Evolutionary conservation across 2,888 invertebrate species (phyloP).

Genomic region (Tetragonula carbonaria): DNA sequence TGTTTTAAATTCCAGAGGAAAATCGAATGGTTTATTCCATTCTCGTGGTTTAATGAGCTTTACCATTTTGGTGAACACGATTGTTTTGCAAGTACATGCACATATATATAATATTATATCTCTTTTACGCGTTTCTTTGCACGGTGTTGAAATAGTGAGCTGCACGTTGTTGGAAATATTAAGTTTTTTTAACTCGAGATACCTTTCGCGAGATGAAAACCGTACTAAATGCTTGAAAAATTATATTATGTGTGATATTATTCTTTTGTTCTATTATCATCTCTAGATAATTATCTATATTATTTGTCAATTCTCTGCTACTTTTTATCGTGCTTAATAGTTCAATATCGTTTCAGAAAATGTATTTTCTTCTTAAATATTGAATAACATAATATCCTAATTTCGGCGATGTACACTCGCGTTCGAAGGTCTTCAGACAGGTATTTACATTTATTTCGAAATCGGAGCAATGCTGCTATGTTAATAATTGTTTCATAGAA

Average conservation of each 20-base stretch:
- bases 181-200: not conserved
- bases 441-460: too few relatives aligned
- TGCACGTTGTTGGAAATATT: not conserved
- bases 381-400: not conserved
- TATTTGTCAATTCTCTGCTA: too few relatives aligned
- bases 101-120: not conserved
- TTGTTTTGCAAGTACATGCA: not conserved
- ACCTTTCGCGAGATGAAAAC: not conserved
- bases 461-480: too few relatives aligned
- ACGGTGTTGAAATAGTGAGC: not conserved
- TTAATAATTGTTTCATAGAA: too few relatives aligned
- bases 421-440: too few relatives aligned
- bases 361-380: not conserved
- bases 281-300: too few relatives aligned
- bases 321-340: not conserved
- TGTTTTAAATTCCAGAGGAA: not conserved
- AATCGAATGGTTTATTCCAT: too few relatives aligned
- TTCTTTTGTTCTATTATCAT: not conserved
- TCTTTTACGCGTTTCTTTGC: not conserved
- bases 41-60: not conserved
- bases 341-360: not conserved
- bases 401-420: too few relatives aligned
- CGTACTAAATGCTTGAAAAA: not conserved
- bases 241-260: not conserved
- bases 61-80: not conserved